Base-by-base conservation (phyloP, 2,888 invertebrate species). In the Carabus problematicus region DNA sequence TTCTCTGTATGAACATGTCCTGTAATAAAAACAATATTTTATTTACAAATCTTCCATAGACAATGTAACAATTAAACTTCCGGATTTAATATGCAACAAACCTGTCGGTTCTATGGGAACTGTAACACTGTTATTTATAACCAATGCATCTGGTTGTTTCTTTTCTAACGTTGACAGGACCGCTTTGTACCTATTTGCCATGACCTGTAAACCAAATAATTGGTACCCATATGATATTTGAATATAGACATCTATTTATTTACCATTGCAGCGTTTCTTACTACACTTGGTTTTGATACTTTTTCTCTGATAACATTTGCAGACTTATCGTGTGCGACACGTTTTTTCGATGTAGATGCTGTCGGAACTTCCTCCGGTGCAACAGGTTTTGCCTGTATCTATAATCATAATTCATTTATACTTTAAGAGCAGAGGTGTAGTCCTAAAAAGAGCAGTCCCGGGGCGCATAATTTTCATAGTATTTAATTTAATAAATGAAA, bases 161-260 rank as follows among this genome's bases (percentile, higher is more conserved):
- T 67, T 60, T 42, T 60, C 52, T 19, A 54, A 9, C 11, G 14
- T 66, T 3, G 59, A 12, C 47, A 47, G 16, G 18, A 66, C 41
- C 11, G 45, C 16, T 40, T 66, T 66, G 39, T 66, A 66, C 14
- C 66, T 45, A 49, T 58, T 58, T 16, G 49, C 58, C 66, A 66
- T 66, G 8, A 66, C 40, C 59, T 66, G 2, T 18, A 52, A n/a
- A 12, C 3, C 12, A 52, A 52, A 16, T 18, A 29, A 29, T 29
- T 29, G 6, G 29, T 29, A 29, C 3, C 2, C 6, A 29, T 6
- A 29, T 29, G 29, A 2, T 29, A 29, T 29, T 29, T 29, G 29
- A 29, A 29, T 6, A 29, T 29, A 29, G 2, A 29, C 29, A 29
- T 6, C 2, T 29, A 2, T 29, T 7, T 14, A 12, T 52, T 52